phyloP scores from a whole-genome alignment of 2,888 invertebrate genomes.

The Julus scandinavius region DNA sequence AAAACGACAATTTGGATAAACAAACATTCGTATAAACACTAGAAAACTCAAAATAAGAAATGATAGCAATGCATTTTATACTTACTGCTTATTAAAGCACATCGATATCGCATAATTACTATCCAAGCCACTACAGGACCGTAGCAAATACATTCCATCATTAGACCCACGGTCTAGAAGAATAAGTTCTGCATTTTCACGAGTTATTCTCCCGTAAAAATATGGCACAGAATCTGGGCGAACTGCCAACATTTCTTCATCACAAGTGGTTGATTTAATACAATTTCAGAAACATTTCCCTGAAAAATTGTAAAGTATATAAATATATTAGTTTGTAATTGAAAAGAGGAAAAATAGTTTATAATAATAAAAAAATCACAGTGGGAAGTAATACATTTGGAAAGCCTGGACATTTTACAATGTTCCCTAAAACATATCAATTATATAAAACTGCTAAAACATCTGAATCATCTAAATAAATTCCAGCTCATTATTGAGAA shows the following conservation, averaged over 20 bases:
- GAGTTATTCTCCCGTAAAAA: conserved; percentile 61
- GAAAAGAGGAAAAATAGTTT: background rate
- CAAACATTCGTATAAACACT: background rate
- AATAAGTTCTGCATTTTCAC: conserved; percentile 62
- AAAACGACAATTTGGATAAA: no score
- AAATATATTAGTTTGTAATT: background rate
- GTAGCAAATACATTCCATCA: conserved; percentile 61
- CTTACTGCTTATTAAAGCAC: conserved; percentile 61
- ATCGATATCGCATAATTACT: conserved; percentile 61
- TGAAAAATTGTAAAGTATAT: background rate
- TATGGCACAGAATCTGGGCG: conserved; percentile 57
- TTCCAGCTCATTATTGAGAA: no score
- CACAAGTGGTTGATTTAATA: background rate
- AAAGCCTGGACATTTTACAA: no score
- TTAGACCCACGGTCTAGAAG: conserved; percentile 61
- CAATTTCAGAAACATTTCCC: background rate
- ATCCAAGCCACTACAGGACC: conserved; percentile 59
- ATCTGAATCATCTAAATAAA: no score
- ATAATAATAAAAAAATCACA: no score
- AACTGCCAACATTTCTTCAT: conserved; percentile 49
- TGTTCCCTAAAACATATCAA: no score
- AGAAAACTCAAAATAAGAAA: no score
- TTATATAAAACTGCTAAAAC: no score
- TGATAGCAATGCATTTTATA: background rate
- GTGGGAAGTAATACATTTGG: background rate